Evolutionary conservation across 1,140 invertebrate species (phyloP).

Genomic region (Cryptotermes secundus): DNA sequence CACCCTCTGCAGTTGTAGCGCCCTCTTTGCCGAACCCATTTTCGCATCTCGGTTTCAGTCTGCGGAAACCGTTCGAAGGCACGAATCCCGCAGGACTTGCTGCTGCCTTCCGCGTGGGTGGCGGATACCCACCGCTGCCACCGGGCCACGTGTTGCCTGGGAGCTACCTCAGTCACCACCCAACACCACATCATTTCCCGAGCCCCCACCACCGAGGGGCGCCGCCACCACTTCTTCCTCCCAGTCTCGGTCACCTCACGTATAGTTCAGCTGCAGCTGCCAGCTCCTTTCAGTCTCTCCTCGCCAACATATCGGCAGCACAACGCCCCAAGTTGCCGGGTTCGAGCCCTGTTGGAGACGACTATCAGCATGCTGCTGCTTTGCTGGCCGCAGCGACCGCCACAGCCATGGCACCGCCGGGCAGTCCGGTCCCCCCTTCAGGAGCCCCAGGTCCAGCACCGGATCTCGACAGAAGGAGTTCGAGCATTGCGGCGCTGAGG

Average conservation of each 20-base stretch:
- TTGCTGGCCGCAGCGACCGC: conserved; percentile 41
- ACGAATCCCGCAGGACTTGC: conserved; percentile 33
- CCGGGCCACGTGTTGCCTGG: conserved; percentile 47
- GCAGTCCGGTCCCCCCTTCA: conserved; percentile 47
- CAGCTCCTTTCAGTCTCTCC: conserved; percentile 77
- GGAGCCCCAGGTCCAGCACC: conserved; percentile 44
- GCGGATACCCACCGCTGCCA: conserved; percentile 48
- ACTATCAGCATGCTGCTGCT: conserved; percentile 36
- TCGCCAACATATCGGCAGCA: conserved; percentile 76
- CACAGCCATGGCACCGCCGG: conserved; percentile 49
- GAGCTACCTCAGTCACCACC: conserved; percentile 53
- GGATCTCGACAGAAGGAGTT: conserved; percentile 78
- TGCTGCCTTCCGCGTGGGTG: conserved; percentile 28
- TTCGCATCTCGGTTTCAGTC: conserved; percentile 67
- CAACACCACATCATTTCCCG: conserved; percentile 52
- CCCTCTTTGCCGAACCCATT: conserved; percentile 76
- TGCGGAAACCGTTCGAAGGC: conserved; percentile 71
- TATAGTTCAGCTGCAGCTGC: conserved; percentile 52
- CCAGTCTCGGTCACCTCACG: conserved; percentile 52
- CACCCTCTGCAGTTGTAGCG: conserved; percentile 59
- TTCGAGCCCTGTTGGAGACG: conserved; percentile 36
- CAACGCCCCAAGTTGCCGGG: conserved; percentile 57
- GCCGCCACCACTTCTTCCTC: conserved; percentile 56
- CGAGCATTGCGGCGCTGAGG: conserved; percentile 85
- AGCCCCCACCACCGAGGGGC: not conserved